phyloP scores from a whole-genome alignment of 1,140 invertebrate genomes.

The Nasonia vitripennis region DNA sequence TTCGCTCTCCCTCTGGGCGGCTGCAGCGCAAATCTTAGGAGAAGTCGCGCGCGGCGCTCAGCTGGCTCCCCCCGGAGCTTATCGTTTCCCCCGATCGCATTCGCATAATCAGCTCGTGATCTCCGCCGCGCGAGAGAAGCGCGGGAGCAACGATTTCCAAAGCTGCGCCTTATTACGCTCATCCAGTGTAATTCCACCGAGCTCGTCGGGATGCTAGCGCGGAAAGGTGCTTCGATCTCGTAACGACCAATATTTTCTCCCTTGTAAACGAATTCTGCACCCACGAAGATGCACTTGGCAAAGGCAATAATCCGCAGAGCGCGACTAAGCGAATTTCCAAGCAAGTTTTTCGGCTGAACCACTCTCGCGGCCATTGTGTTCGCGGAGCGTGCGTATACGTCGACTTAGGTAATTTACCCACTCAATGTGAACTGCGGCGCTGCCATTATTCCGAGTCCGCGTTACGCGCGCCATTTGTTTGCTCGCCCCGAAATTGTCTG shows the following conservation, averaged over 20 bases:
- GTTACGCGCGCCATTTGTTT: background rate
- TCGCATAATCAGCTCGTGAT: conserved; percentile 34
- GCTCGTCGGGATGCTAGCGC: background rate
- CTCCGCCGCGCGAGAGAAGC: background rate
- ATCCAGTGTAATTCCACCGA: background rate
- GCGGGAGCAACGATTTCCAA: background rate
- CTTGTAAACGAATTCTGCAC: too few species aligned
- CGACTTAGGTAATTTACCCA: background rate
- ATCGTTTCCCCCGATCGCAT: conserved; percentile 7
- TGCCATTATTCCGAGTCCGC: background rate
- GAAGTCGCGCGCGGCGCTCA: conserved; percentile 6
- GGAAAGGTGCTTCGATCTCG: too few species aligned
- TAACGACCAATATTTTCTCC: too few species aligned
- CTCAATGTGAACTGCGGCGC: background rate
- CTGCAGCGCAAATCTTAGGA: background rate
- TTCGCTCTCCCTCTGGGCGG: background rate
- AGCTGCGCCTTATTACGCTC: background rate
- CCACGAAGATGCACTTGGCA: too few species aligned
- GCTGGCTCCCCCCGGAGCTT: background rate
- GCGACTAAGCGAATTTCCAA: background rate
- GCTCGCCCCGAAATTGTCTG: background rate
- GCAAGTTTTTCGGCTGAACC: background rate
- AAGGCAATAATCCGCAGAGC: too few species aligned
- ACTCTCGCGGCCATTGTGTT: background rate
- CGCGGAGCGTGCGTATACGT: background rate